Conservation (phyloP, 2,888 invertebrate species). For the Endotricha flammealis region DNA sequence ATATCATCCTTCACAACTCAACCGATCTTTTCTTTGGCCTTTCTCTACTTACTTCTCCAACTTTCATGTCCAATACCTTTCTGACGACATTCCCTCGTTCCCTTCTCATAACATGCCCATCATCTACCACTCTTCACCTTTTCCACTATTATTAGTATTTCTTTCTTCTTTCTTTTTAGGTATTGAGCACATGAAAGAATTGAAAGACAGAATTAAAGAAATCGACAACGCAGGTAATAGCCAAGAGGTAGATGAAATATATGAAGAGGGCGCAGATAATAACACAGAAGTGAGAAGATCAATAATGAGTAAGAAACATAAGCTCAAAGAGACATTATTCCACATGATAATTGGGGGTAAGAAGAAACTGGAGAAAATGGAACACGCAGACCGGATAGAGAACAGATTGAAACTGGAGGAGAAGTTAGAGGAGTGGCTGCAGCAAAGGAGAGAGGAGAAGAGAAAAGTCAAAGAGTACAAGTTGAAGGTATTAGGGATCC, state of each 20-base stretch:
- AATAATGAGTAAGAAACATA: slow-evolving; percentile 1
- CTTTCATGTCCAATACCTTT: no score
- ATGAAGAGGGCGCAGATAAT: not conserved
- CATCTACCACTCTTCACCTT: no score
- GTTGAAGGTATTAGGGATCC: not conserved
- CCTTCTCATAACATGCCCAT: no score
- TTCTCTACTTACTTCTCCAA: no score
- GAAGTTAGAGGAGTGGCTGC: slow-evolving; percentile 36
- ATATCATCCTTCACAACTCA: no score
- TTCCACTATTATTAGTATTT: no score
- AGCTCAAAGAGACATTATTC: not conserved
- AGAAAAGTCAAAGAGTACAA: slow-evolving; percentile 20
- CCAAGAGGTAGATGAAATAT: slow-evolving; percentile 3
- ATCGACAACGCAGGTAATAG: slow-evolving; percentile 22
- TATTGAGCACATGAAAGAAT: slow-evolving; percentile 33
- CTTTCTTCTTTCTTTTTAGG: no score
- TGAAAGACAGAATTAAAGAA: slow-evolving; percentile 33
- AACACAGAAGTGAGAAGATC: slow-evolving; percentile 9
- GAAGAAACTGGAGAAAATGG: slow-evolving; percentile 9
- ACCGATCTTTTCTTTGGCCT: no score
- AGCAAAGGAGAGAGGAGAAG: slow-evolving; percentile 29
- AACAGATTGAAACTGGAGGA: slow-evolving; percentile 24
- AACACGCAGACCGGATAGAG: slow-evolving; percentile 15
- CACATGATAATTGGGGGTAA: not conserved
- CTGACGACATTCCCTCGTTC: no score